Base-by-base conservation (phyloP, 2,888 invertebrate species). In the Agrochola circellaris region DNA sequence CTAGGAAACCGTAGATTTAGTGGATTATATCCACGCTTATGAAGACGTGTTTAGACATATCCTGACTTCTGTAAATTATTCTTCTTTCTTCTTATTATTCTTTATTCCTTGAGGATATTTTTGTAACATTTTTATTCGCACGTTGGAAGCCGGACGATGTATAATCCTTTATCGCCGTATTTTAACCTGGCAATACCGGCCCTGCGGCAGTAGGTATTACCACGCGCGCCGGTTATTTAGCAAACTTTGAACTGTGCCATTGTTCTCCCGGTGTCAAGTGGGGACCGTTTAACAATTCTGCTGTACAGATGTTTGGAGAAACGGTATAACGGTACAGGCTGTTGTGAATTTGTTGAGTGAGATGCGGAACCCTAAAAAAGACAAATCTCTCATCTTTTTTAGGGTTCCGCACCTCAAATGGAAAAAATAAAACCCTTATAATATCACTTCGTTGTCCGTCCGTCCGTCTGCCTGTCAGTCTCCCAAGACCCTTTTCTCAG, bases 201-300 rank as follows among this genome's bases (percentile, higher is more conserved):
- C 62, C 66, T 68, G 62, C 69, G 65, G 84, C 75, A 45, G 75
- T 61, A 73, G 60, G 74, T 58, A 71, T 74, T 65, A 48, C 64
- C 7, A 61, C 51, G 64, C 65, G 68, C 58, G 56, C 68, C 66
- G 45, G 78, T 75, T 85, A 77, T 85, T 87, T 82, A 70, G 65
- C 62, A 77, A 87, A 83, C 80, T 85, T 85, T 81, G 78, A 79
- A 70, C 69, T 75, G 69, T 70, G 78, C 48, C 60, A 73, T 82
- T 78, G 82, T 75, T 77, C 77, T 56, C 62, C 66, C 68, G 70
- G 75, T 76, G 77, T 87, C 79, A 72, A 84, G 72, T 67, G 77
- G 64, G 56, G 54, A 66, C 73, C 38, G 68, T 48, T 84, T 84
- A 72, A 42, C 62, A 69, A 73, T 85, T 73, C 58, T 60, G 23